Evolutionary conservation across 2,797 vertebrate species (phyloP).

Genomic region (Semotilus atromaculatus): DNA sequence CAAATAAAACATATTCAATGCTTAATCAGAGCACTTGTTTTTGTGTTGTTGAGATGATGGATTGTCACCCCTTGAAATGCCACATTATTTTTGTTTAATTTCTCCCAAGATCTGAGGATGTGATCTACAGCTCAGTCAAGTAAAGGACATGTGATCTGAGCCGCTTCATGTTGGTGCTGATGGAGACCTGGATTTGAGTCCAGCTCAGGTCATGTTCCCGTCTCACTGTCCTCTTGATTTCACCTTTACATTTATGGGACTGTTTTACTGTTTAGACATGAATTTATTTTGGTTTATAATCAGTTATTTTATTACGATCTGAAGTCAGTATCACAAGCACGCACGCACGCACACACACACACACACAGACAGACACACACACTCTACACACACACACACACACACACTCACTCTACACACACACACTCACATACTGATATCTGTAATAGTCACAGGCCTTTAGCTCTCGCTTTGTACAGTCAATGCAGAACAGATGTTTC

Average conservation of each 20-base stretch:
- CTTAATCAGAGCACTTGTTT: neutral
- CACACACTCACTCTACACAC: too few species aligned
- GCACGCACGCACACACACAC: too few species aligned
- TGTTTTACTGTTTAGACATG: neutral
- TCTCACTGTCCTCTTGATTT: neutral
- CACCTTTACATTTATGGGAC: neutral
- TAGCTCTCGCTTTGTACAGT: neutral
- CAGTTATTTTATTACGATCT: neutral
- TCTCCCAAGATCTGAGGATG: neutral
- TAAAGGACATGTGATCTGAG: neutral
- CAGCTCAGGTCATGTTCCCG: neutral
- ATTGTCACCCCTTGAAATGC: neutral
- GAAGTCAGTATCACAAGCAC: neutral
- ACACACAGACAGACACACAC: too few species aligned
- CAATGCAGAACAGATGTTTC: neutral
- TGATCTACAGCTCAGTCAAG: slow-evolving; percentile 15
- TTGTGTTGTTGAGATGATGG: neutral
- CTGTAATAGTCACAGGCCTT: neutral
- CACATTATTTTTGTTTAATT: neutral
- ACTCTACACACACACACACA: too few species aligned
- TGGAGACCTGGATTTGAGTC: neutral
- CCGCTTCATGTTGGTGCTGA: neutral
- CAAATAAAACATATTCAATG: neutral
- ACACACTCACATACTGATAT: neutral
- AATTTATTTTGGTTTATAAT: neutral